A percentile compares a stretch with the other conserved stretches of the same genome.
Evolutionary conservation across 2,797 vertebrate species (phyloP).

Genomic region (Acrocephalus scirpaceus): DNA sequence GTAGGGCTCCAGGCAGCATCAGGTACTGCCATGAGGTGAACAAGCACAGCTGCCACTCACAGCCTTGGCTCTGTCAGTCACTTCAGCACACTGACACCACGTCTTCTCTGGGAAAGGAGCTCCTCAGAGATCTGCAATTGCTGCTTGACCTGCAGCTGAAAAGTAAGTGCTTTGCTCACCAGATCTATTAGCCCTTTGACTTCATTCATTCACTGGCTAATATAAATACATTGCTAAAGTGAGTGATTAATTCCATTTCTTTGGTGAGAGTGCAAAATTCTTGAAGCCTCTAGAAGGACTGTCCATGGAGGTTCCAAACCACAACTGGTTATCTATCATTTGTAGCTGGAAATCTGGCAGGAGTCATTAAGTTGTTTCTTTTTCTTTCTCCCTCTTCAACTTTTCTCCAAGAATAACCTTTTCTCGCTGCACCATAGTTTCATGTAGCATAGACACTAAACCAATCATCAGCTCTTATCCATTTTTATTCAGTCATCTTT

Average conservation of each 20-base stretch:
- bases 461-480: not conserved
- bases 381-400: not conserved
- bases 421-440: not conserved
- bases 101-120: conserved; percentile 65
- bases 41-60: conserved; percentile 74
- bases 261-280: conserved; percentile 67
- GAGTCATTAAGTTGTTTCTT: not conserved
- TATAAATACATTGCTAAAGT: conserved; percentile 68
- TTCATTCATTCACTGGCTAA: conserved; percentile 61
- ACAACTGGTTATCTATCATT: conserved; percentile 57
- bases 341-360: conserved; percentile 1
- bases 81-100: conserved; percentile 40
- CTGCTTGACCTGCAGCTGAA: conserved; percentile 62
- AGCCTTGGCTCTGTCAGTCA: conserved; percentile 45
- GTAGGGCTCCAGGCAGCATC: conserved; percentile 43
- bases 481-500: not conserved
- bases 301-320: conserved; percentile 58
- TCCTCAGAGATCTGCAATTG: conserved; percentile 59
- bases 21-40: conserved; percentile 9
- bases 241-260: conserved; percentile 69
- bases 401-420: not conserved
- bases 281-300: conserved; percentile 48
- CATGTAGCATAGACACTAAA: not conserved
- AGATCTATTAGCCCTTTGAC: conserved; percentile 75
- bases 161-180: conserved; percentile 50